Evolutionary conservation across 23 tunicate genomes (phyloP), one percentile per base, ranked within the genome.

Genomic region (Halocynthia roretzi): DNA sequence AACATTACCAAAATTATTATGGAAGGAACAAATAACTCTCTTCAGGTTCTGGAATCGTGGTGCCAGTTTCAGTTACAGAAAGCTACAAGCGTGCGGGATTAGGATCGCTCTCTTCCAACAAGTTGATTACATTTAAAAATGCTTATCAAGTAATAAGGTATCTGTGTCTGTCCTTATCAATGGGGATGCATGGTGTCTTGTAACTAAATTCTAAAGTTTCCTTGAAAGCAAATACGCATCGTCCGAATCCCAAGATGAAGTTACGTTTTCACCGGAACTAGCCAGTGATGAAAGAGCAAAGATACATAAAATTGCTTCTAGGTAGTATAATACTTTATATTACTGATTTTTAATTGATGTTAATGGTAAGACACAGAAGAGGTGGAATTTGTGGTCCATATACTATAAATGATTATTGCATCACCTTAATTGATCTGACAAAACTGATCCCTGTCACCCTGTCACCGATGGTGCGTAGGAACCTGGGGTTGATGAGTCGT

Each of bases 261-360:
- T 86, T 6, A 81, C 92, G 8, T 86, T 86, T 76, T 75, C 92
- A 57, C 76, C 92, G 31, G 92, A 86, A 56, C 77, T 86, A 7
- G 76, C 85, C 10, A 53, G 57, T 6, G 76, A 60, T 48, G 92
- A 86, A 57, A 31, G 92, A 50, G 76, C 85, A 57, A 76, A 21
- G 11, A 76, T 86, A 11, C 92, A 86, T 69, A 50, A 31, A 31
- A 67, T 76, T 15, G 84, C 85, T 9, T 31, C 44, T 31, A 31
- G 44, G 44, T 31, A 31, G 44, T 31, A 31, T 0, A 31, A 31
- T 31, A 31, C 44, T 31, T 31, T 31, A 31, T 31, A 31, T 31
- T 31, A 31, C 44, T 31, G 44, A 31, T 31, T 31, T 31, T 31
- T 4, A 31, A 31, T 31, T 4, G 4, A 31, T 31, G 44, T 4